A percentile compares a stretch with the other conserved stretches of the same genome.
Conservation (phyloP, 2,888 invertebrate species). For the Actias luna region DNA sequence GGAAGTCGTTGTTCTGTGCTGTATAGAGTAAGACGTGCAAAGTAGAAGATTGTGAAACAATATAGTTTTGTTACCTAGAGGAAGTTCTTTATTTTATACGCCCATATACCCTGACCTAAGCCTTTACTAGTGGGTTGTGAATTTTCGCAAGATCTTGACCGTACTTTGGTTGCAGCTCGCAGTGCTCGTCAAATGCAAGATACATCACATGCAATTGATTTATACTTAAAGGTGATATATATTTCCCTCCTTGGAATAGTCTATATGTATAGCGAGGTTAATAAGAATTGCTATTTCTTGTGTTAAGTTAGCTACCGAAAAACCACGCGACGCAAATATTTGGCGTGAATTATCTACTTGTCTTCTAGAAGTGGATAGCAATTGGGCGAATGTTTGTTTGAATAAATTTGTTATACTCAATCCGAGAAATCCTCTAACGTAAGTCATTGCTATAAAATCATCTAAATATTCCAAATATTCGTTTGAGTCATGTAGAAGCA, state of each 20-base stretch:
- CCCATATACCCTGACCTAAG: no score
- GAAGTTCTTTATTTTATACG: no score
- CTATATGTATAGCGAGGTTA: no score
- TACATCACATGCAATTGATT: constrained; percentile 53
- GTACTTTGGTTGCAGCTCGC: constrained; percentile 55
- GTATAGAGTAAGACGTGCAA: no score
- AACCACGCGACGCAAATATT: constrained; percentile 42
- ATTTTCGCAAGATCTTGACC: constrained; percentile 30
- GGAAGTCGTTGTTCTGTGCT: no score
- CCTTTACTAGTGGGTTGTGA: constrained; percentile 41
- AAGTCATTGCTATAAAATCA: constrained; percentile 22
- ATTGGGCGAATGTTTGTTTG: constrained; percentile 62
- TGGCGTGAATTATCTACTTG: constrained; percentile 71
- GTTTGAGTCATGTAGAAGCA: no score
- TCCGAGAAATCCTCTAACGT: constrained; percentile 65
- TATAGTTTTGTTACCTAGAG: no score
- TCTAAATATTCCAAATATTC: not conserved
- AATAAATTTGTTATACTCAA: constrained; percentile 54
- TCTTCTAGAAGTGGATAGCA: constrained; percentile 53
- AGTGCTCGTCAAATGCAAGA: constrained; percentile 69
- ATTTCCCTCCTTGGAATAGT: not conserved
- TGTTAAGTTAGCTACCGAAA: constrained; percentile 23
- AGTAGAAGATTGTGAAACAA: no score
- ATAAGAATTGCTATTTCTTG: not conserved
- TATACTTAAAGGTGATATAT: constrained; percentile 59